These are phyloP conservation scores for Machimus rusticus DNA, from an alignment of 2,888 invertebrate genomes.

Conservation along the genomic window DNA sequence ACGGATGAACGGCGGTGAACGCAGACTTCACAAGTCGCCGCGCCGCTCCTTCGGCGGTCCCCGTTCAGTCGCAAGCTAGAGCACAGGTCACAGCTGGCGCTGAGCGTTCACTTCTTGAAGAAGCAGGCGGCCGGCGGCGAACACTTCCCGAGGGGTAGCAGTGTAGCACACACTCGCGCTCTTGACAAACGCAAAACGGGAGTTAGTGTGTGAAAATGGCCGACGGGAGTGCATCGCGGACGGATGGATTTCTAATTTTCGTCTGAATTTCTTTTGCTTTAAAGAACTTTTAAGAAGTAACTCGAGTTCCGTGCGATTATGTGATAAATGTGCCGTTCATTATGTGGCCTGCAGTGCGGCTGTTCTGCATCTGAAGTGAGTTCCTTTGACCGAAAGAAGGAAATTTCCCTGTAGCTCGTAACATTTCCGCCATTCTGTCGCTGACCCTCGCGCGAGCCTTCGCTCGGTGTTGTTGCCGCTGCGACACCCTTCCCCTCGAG, in stretches of 20 bases:
- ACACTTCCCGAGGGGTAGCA: slow-evolving; percentile 2
- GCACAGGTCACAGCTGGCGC: slow-evolving; percentile 14
- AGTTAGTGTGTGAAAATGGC: slow-evolving; percentile 40
- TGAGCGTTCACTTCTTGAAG: slow-evolving; percentile 10
- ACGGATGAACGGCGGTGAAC: slow-evolving; percentile 10
- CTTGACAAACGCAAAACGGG: neutral
- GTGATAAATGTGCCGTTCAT: neutral
- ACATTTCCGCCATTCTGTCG: slow-evolving; percentile 24
- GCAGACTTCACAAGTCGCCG: neutral
- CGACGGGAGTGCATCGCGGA: slow-evolving; percentile 12
- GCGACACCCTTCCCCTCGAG: neutral
- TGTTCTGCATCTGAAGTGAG: neutral
- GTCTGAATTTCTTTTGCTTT: neutral
- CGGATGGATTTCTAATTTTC: neutral
- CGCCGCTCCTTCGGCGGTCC: neutral
- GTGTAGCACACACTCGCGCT: slow-evolving; percentile 4
- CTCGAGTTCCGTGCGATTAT: neutral
- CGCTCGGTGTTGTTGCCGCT: neutral
- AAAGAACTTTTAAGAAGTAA: neutral
- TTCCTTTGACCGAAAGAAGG: neutral
- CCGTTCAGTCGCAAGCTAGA: neutral
- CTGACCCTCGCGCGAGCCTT: neutral
- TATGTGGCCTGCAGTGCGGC: neutral
- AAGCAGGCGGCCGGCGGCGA: neutral
- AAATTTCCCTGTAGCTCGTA: neutral